These are phyloP conservation scores for Microplitis demolitor DNA, from an alignment of 1,140 invertebrate genomes.

Conservation along the genomic window DNA sequence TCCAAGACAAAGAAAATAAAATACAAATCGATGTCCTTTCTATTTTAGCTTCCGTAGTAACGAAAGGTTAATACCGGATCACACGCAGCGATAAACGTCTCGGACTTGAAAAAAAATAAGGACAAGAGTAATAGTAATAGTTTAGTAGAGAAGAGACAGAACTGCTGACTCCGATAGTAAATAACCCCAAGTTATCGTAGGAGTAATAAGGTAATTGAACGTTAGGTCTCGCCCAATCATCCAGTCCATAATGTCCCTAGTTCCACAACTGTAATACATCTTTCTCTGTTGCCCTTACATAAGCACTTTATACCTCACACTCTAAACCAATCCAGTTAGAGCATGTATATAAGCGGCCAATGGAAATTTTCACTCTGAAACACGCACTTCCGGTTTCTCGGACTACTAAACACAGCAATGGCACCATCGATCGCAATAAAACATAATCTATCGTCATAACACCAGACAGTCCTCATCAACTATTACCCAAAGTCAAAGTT, in stretches of 20 bases:
- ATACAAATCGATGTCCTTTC: too few relatives aligned
- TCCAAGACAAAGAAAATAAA: too few relatives aligned
- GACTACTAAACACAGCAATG: neutral
- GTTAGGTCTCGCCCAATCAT: conserved; percentile 11
- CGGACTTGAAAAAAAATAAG: neutral
- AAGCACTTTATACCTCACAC: too few relatives aligned
- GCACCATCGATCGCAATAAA: neutral
- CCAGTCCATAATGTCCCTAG: too few relatives aligned
- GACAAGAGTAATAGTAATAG: neutral
- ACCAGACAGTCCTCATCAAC: too few relatives aligned
- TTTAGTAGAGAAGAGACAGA: neutral
- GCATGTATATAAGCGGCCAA: conserved; percentile 2
- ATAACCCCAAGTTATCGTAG: neutral
- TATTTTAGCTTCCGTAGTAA: neutral
- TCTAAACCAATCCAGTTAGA: too few relatives aligned
- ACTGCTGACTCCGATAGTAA: too few relatives aligned
- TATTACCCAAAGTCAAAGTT: too few relatives aligned
- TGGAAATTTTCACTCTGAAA: conserved; percentile 39
- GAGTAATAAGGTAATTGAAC: conserved; percentile 46
- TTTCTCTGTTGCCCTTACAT: too few relatives aligned
- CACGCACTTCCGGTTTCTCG: conserved; percentile 34
- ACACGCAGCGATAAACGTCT: neutral
- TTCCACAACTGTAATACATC: too few relatives aligned
- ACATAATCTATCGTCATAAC: conserved; percentile 4
- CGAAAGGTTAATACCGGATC: neutral